phyloP scores from a whole-genome alignment of 2,113 vertebrate genomes.

The Lynx canadensis region DNA sequence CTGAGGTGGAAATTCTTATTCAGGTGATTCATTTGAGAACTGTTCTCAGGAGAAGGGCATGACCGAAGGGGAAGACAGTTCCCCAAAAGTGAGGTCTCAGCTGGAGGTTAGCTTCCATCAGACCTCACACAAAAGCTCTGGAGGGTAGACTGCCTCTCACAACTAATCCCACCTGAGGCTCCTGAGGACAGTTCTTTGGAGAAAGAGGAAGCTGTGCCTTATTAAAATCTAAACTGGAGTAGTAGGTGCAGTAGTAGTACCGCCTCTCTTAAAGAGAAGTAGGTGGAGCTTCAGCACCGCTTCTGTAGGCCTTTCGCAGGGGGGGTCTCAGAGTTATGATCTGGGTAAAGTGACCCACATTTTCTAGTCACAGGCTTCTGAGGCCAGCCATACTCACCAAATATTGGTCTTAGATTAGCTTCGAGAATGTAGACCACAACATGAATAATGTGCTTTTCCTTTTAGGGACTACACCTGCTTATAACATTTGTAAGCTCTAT shows the following conservation, averaged over 20 bases:
- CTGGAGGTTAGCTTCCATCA: neutral
- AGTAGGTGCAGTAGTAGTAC: neutral
- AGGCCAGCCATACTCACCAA: neutral
- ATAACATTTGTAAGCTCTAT: neutral
- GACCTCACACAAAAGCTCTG: neutral
- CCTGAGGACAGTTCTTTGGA: neutral
- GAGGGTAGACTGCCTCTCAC: neutral
- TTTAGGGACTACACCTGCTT: neutral
- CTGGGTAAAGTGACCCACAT: neutral
- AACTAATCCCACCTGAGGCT: neutral
- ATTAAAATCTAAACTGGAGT: neutral
- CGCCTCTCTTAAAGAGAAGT: neutral
- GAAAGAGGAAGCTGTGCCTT: neutral
- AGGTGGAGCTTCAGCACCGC: neutral
- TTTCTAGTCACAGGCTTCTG: neutral
- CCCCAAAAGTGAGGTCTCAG: neutral
- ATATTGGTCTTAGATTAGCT: constrained; percentile 22
- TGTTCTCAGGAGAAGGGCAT: neutral
- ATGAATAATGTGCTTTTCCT: constrained; percentile 1
- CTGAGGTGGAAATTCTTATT: neutral
- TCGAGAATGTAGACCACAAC: neutral
- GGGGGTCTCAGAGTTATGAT: neutral
- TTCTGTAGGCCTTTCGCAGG: neutral
- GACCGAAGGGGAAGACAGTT: neutral
- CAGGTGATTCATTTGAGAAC: neutral